phyloP scores from a whole-genome alignment of 2,888 invertebrate species.

The Scrobipalpa atriplicella region DNA sequence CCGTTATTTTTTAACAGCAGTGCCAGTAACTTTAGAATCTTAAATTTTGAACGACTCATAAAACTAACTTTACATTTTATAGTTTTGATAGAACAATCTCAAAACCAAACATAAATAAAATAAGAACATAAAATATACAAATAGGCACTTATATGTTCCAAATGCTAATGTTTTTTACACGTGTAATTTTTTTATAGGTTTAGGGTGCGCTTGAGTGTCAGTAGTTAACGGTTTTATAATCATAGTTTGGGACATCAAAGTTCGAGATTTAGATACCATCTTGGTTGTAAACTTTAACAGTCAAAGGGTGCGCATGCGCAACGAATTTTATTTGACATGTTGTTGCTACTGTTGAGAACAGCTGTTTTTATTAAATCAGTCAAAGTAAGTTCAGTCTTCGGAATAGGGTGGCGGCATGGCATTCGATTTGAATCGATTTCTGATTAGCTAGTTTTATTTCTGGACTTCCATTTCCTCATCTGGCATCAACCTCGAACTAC shows the following conservation, averaged over 20 bases:
- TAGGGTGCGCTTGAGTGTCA: slow-evolving; percentile 23
- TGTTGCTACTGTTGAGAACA: neutral
- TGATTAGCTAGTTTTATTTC: too few species aligned
- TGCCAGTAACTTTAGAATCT: slow-evolving; percentile 18
- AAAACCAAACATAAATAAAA: slow-evolving; percentile 16
- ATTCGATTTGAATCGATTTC: too few species aligned
- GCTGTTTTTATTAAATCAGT: too few species aligned
- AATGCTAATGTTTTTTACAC: slow-evolving; percentile 24
- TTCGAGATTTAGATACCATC: slow-evolving; percentile 11
- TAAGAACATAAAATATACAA: slow-evolving; percentile 27
- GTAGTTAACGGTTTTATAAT: slow-evolving; percentile 24
- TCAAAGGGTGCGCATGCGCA: neutral
- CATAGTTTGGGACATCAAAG: slow-evolving; percentile 28
- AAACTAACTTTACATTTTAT: slow-evolving; percentile 28
- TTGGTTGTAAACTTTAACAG: neutral
- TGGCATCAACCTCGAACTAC: too few species aligned
- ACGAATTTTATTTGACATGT: neutral
- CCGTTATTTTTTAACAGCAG: neutral
- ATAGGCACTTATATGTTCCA: slow-evolving; percentile 31
- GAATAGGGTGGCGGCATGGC: too few species aligned
- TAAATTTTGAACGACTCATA: slow-evolving; percentile 17
- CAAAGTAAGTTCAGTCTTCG: too few species aligned
- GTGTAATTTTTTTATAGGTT: slow-evolving; percentile 26
- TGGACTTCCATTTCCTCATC: too few species aligned
- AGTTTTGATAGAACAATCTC: slow-evolving; percentile 17